A percentile compares a stretch with the other conserved stretches of the same genome.
These are phyloP conservation scores for Mola mola DNA, from an alignment of 2,113 vertebrate genomes.

Conservation along the genomic window DNA sequence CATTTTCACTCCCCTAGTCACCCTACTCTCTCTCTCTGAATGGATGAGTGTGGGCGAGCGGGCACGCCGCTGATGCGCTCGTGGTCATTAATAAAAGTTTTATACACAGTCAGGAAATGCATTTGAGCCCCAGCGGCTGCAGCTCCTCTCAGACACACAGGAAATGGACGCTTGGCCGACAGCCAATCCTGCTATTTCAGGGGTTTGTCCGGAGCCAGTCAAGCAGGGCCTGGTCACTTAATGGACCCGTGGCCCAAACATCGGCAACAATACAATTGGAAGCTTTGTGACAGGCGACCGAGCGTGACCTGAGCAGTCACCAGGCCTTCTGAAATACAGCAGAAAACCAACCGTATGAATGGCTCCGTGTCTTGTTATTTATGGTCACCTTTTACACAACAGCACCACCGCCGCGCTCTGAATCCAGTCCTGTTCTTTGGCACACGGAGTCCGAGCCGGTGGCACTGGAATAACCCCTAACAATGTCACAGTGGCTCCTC, in stretches of 20 bases:
- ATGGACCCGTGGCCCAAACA: conserved; percentile 78
- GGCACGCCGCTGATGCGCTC: conserved; percentile 81
- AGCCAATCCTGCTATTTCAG: conserved; percentile 83
- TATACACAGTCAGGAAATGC: conserved; percentile 87
- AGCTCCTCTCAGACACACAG: conserved; percentile 84
- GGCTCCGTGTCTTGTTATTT: too few relatives aligned
- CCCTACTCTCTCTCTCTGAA: conserved; percentile 14
- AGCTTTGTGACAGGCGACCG: too few relatives aligned
- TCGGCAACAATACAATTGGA: conserved; percentile 71
- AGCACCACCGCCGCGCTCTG: too few relatives aligned
- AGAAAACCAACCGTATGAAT: too few relatives aligned
- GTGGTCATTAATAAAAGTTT: conserved; percentile 87
- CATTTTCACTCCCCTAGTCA: conserved; percentile 49
- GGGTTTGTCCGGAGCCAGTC: conserved; percentile 79
- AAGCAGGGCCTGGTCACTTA: conserved; percentile 73
- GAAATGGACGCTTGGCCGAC: conserved; percentile 83
- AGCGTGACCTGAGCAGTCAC: too few relatives aligned
- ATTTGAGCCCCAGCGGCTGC: conserved; percentile 81
- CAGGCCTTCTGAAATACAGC: too few relatives aligned
- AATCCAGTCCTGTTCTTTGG: too few relatives aligned
- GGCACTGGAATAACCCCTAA: too few relatives aligned
- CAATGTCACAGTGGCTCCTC: too few relatives aligned
- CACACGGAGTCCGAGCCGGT: too few relatives aligned
- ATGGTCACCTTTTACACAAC: too few relatives aligned
- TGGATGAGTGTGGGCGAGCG: conserved; percentile 52